Evolutionary conservation across 2,888 invertebrate species (phyloP).

Genomic region (Heterodera filipjevi): DNA sequence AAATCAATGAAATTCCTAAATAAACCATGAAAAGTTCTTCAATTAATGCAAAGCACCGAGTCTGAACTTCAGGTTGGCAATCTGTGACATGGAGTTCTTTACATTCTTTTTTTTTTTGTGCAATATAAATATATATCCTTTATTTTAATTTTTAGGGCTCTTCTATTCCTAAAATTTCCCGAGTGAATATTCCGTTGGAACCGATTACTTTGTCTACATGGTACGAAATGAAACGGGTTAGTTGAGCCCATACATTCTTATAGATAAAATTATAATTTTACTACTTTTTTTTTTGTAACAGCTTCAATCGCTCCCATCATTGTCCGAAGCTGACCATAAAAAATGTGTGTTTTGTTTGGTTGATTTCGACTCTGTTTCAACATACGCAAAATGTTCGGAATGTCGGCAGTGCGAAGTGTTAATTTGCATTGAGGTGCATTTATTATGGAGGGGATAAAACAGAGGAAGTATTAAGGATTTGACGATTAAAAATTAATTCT

Average conservation of each 20-base stretch:
- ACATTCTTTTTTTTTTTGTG: not conserved
- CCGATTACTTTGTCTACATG: constrained; percentile 27
- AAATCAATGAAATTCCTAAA: not conserved
- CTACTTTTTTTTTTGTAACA: not conserved
- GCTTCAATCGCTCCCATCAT: constrained; percentile 26
- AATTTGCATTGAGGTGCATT: constrained; percentile 35
- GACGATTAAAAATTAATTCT: constrained; percentile 3
- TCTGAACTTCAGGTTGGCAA: constrained; percentile 9
- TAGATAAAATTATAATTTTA: not conserved
- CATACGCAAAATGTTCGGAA: constrained; percentile 39
- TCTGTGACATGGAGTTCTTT: not conserved
- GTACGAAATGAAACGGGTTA: constrained; percentile 34
- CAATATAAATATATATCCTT: not conserved
- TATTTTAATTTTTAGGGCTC: not conserved
- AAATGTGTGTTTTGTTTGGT: constrained; percentile 37
- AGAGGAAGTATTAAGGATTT: not conserved
- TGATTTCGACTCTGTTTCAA: constrained; percentile 24
- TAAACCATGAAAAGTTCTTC: not conserved
- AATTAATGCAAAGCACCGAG: constrained; percentile 20
- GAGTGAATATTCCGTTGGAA: constrained; percentile 18
- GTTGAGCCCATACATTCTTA: not conserved
- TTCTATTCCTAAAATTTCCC: constrained; percentile 21
- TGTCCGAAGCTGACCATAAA: constrained; percentile 27
- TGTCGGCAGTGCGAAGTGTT: constrained; percentile 30
- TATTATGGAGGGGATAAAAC: not conserved